These are phyloP conservation scores for Sebastes nivosus DNA, from an alignment of 2,797 vertebrate genomes.

Conservation along the genomic window DNA sequence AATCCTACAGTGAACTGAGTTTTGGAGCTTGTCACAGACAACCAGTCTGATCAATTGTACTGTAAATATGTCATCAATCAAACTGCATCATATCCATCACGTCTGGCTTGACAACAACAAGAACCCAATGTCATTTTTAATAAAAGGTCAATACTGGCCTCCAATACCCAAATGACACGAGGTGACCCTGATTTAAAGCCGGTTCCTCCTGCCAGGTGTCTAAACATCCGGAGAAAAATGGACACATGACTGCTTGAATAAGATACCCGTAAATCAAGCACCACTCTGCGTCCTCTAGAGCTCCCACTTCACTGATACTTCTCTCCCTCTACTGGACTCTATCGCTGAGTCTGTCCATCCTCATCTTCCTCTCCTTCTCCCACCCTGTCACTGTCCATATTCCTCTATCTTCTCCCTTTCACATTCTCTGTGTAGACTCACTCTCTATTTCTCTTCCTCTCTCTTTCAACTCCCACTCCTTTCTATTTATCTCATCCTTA, in stretches of 20 bases:
- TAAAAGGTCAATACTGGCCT: constrained; percentile 17
- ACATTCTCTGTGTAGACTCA: not conserved
- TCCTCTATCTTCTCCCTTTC: constrained; percentile 11
- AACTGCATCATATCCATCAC: constrained; percentile 22
- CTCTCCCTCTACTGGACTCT: not conserved
- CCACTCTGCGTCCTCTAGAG: not conserved
- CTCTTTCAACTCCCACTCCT: constrained; percentile 21
- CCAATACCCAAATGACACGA: not conserved
- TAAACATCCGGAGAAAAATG: constrained; percentile 2
- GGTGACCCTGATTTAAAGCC: constrained; percentile 1
- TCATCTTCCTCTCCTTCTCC: constrained; percentile 14
- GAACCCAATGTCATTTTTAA: not conserved
- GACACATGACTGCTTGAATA: not conserved
- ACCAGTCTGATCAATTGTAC: not conserved
- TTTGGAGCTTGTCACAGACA: not conserved
- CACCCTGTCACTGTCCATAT: constrained; percentile 16
- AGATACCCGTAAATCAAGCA: constrained; percentile 1
- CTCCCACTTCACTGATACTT: not conserved
- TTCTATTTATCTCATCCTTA: constrained; percentile 42
- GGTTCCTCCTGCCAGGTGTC: not conserved
- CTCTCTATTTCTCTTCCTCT: not conserved
- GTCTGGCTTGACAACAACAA: not conserved
- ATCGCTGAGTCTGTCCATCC: constrained; percentile 2
- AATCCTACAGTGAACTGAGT: not conserved
- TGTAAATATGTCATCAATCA: constrained; percentile 15